Percentiles rank a stretch among this genome's conserved stretches.
Conservation (phyloP, 2,797 vertebrate genomes). For the Amblyraja radiata region DNA sequence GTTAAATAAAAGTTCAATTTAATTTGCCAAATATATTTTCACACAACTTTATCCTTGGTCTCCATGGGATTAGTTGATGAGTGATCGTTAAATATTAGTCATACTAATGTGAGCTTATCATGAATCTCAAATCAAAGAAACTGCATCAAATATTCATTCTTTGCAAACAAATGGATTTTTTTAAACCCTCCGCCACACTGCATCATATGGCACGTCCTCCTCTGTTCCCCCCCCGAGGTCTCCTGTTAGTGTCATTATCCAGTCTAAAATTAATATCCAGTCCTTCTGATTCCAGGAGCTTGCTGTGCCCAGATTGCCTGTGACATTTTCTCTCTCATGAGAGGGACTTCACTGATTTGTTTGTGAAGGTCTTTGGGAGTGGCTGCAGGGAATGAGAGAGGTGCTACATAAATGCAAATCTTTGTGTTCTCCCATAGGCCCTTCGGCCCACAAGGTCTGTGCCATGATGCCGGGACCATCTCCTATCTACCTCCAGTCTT, state of each 20-base stretch:
- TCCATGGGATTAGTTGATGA: neutral
- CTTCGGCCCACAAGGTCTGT: too few species aligned
- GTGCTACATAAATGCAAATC: too few species aligned
- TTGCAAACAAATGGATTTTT: neutral
- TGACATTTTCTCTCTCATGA: too few species aligned
- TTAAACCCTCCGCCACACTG: neutral
- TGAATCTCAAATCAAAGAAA: neutral
- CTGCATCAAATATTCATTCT: neutral
- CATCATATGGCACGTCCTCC: neutral
- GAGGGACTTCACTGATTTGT: too few species aligned
- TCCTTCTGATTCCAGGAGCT: too few species aligned
- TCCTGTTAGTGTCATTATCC: neutral
- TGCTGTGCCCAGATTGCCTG: too few species aligned
- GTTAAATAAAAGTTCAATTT: neutral
- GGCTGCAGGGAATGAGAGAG: too few species aligned
- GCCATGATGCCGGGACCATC: too few species aligned
- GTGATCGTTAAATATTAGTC: neutral
- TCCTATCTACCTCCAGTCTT: too few species aligned
- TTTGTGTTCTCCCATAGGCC: too few species aligned
- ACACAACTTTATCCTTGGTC: neutral
- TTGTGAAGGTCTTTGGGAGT: too few species aligned
- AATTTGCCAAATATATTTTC: neutral
- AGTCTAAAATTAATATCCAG: neutral
- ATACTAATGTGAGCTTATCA: neutral
- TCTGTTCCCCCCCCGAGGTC: neutral